Conservation (phyloP, 2,888 invertebrate genomes). For the Watsonalla binaria region DNA sequence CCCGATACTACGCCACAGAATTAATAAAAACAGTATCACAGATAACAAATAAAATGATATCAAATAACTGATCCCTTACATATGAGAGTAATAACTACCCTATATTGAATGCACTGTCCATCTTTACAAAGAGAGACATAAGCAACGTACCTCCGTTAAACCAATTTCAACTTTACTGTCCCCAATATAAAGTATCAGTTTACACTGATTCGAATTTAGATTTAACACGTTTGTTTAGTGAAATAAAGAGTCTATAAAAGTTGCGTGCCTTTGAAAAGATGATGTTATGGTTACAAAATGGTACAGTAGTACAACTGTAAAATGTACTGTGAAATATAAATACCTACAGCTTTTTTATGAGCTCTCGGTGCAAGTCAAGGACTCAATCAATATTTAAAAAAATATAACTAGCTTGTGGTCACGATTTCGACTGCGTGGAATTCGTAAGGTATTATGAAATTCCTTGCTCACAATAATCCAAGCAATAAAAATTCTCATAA, state of each 20-base stretch:
- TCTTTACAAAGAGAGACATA: background rate
- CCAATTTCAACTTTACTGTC: background rate
- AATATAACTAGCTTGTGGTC: too few species aligned
- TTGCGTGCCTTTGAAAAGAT: background rate
- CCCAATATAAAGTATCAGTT: background rate
- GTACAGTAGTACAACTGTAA: background rate
- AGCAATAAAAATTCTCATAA: too few species aligned
- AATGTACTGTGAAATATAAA: background rate
- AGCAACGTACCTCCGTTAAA: background rate
- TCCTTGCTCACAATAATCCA: too few species aligned
- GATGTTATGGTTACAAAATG: background rate
- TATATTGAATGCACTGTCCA: background rate
- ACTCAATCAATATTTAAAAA: too few species aligned
- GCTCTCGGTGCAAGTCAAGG: too few species aligned
- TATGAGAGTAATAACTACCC: conserved; percentile 18
- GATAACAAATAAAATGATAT: conserved; percentile 4
- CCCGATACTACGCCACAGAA: background rate
- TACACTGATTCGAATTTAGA: background rate
- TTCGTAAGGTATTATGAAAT: too few species aligned
- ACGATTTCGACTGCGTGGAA: too few species aligned
- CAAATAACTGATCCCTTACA: conserved; percentile 18
- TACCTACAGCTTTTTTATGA: too few species aligned
- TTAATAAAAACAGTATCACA: background rate
- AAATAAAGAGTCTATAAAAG: background rate
- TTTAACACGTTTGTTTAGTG: background rate